Evolutionary conservation across 2,888 invertebrate species (phyloP).

Genomic region (Rhyacophila evoluta): DNA sequence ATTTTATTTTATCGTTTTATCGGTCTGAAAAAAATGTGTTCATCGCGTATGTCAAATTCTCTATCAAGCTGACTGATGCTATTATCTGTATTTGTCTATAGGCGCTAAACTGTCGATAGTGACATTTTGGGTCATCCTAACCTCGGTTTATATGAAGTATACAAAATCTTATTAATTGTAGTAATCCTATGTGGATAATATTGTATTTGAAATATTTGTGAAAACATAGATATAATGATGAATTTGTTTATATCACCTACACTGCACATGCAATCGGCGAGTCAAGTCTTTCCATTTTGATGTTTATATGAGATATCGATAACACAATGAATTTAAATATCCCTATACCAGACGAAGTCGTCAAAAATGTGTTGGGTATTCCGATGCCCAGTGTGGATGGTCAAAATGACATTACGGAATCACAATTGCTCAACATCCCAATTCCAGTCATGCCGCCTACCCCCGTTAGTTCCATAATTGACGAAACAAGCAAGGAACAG

Average conservation of each 20-base stretch:
- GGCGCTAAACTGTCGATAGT: background rate
- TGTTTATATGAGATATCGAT: constrained; percentile 27
- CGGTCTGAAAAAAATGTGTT: too few species aligned
- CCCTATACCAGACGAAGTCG: constrained; percentile 34
- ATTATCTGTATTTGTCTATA: too few species aligned
- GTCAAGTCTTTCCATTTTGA: constrained; percentile 32
- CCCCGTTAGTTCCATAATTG: background rate
- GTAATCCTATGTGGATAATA: background rate
- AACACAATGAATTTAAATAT: constrained; percentile 35
- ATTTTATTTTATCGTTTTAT: too few species aligned
- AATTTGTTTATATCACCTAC: too few species aligned
- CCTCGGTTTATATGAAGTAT: background rate
- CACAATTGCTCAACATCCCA: background rate
- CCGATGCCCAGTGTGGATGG: constrained; percentile 31
- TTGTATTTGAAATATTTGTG: too few species aligned
- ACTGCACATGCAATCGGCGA: too few species aligned
- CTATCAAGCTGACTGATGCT: constrained; percentile 6
- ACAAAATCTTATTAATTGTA: too few species aligned
- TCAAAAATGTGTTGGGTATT: constrained; percentile 25
- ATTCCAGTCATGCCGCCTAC: background rate
- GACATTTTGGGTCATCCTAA: constrained; percentile 6
- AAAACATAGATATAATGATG: too few species aligned
- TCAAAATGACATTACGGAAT: background rate
- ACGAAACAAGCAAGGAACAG: background rate
- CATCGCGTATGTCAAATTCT: too few species aligned